Conservation (phyloP, 1,140 invertebrate species). For the Zaprionus kolodkinae region DNA sequence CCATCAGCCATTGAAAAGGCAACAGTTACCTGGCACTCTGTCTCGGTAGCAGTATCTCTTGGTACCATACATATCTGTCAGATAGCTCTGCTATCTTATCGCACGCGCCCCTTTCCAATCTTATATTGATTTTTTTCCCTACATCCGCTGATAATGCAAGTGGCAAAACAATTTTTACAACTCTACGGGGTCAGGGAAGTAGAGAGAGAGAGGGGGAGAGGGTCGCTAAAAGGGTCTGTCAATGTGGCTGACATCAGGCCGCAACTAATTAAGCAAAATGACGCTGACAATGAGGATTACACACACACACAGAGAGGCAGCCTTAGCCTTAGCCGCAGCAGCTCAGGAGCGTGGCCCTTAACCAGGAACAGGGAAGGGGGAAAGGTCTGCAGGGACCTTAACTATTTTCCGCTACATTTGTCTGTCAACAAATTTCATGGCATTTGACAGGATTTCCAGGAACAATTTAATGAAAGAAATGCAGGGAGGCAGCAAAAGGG, state of each 20-base stretch:
- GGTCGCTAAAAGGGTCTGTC: constrained; percentile 29
- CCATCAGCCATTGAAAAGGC: neutral
- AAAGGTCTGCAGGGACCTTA: constrained; percentile 1
- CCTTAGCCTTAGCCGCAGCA: no score
- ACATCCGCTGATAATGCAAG: constrained; percentile 34
- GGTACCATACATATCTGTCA: constrained; percentile 19
- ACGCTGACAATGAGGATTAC: constrained; percentile 40
- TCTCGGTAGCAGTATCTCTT: constrained; percentile 22
- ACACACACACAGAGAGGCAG: neutral
- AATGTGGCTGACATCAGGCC: constrained; percentile 38
- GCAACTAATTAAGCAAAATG: constrained; percentile 54
- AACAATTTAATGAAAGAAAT: constrained; percentile 25
- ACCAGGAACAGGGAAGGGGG: constrained; percentile 8
- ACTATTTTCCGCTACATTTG: constrained; percentile 33
- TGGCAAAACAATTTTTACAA: constrained; percentile 50
- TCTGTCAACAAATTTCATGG: constrained; percentile 50
- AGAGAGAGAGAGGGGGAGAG: neutral
- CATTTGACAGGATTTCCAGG: constrained; percentile 46
- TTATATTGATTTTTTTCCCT: constrained; percentile 46
- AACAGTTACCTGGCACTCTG: constrained; percentile 11
- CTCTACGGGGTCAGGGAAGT: neutral
- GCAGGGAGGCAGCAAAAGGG: constrained; percentile 19
- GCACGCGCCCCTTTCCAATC: constrained; percentile 1
- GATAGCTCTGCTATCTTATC: constrained; percentile 37
- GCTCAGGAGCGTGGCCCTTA: constrained; percentile 12